Base-by-base conservation (phyloP, 2,888 invertebrate species). In the Heliconius aoede region DNA sequence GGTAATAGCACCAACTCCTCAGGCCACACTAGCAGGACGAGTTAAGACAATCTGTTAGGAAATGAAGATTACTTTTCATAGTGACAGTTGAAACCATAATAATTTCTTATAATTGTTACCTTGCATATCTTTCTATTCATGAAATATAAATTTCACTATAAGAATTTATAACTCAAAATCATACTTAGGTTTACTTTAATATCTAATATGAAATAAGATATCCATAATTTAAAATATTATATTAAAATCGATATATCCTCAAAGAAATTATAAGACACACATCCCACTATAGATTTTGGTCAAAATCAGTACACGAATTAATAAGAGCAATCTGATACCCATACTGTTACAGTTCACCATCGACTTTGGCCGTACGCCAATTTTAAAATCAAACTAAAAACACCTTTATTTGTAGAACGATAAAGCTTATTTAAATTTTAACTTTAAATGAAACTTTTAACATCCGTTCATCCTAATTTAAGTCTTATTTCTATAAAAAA, bases 301-400 rank as follows among this genome's bases (percentile, higher is more conserved):
- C 32, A 72, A 32, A 60, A 72, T 24, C 58, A 58, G 11, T 55
- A 58, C n/a, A 30, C 24, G 24, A 32, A 36, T 58, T 72, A 72
- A 58, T 60, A 36, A 72, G 60, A 58, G 65, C 67, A 64, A 76
- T 72, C 73, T 58, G 73, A 79, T 78, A 79, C 77, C 60, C 64
- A 67, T 72, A 67, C 79, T 76, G 76, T 79, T 77, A 79, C 76
- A 73, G 76, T 76, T 76, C 62, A 78, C 72, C 73, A 36, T 71
- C 64, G 60, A 72, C 73, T 72, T 72, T 79, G 79, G 79, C 79
- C 51, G 36, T 36, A 64, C 58, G 79, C 79, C 78, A 79, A 68
- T 40, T 68, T 62, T 61, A 55, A 32, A 15, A 13, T 8, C 72
- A 74, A 51, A 3, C 24, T 1, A 77, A 77, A 76, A 51, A 40